Conservation (phyloP, 2,113 vertebrate species). For the Leptobrachium ailaonicum region DNA sequence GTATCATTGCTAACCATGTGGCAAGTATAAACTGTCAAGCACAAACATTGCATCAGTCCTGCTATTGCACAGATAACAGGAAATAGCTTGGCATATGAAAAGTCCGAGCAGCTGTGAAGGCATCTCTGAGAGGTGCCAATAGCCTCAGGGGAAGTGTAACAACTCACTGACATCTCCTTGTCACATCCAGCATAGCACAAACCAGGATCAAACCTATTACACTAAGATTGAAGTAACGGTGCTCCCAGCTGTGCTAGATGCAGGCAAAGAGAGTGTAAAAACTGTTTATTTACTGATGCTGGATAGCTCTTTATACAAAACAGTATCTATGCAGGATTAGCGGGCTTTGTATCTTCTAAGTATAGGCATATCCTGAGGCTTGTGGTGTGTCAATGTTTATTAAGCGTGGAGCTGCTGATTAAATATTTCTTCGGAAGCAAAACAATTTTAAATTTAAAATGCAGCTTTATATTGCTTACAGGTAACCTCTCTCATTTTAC, state of each 20-base stretch:
- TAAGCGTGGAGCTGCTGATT: neutral
- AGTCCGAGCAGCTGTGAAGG: slow-evolving; percentile 39
- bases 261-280: slow-evolving; percentile 16
- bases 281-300: slow-evolving; percentile 9
- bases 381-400: slow-evolving; percentile 7
- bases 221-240: slow-evolving; percentile 6
- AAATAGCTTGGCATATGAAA: slow-evolving; percentile 27
- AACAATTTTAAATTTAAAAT: too few species aligned
- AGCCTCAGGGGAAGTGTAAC: slow-evolving; percentile 30
- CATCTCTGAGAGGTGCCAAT: slow-evolving; percentile 30
- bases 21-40: slow-evolving; percentile 27
- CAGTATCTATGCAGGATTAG: neutral
- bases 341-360: neutral
- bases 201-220: slow-evolving; percentile 38
- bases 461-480: too few species aligned
- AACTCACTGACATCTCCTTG: slow-evolving; percentile 39
- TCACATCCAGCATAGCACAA: slow-evolving; percentile 29
- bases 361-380: neutral
- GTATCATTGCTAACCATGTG: slow-evolving; percentile 18
- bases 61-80: slow-evolving; percentile 18
- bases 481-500: too few species aligned
- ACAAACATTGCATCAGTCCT: slow-evolving; percentile 5
- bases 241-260: slow-evolving; percentile 22
- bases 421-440: too few species aligned
- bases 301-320: slow-evolving; percentile 1